Conservation (phyloP, 2,797 vertebrate genomes). For the Lithobates sylvaticus region DNA sequence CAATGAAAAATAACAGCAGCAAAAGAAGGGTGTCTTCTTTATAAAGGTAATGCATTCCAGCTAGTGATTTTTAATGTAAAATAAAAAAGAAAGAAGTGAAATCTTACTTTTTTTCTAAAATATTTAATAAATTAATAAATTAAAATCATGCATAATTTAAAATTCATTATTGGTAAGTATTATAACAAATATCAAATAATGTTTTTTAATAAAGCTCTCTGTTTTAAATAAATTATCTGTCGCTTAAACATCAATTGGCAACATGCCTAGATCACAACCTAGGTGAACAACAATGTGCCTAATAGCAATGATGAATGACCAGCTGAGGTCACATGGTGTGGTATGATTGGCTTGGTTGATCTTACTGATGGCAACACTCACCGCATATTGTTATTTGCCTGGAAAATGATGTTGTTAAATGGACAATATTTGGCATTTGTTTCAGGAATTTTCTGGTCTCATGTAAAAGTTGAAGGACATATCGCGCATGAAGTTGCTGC, state of each 20-base stretch:
- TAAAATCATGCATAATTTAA: background rate
- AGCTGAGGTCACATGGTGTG: background rate
- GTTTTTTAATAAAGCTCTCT: background rate
- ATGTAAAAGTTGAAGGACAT: conserved; percentile 88
- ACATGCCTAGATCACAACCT: background rate
- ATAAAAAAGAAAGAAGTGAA: background rate
- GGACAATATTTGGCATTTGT: conserved; percentile 90
- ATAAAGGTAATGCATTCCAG: no score
- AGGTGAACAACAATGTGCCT: background rate
- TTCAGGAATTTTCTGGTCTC: conserved; percentile 90
- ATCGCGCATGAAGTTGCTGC: conserved; percentile 90
- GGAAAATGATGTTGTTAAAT: conserved; percentile 85
- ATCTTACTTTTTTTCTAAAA: background rate
- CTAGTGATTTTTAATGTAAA: no score
- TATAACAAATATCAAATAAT: no score
- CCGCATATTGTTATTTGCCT: conserved; percentile 93
- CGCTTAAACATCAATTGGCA: background rate
- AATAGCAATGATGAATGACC: background rate
- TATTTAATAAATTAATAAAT: background rate
- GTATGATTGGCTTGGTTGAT: background rate
- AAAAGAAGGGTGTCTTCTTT: no score
- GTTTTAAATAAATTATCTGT: no score
- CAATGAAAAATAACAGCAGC: no score
- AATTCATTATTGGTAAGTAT: background rate
- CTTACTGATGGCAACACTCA: conserved; percentile 68